Conservation (phyloP, 92 coral and sea anemone species). For the Umimayanthus chanpuru region DNA sequence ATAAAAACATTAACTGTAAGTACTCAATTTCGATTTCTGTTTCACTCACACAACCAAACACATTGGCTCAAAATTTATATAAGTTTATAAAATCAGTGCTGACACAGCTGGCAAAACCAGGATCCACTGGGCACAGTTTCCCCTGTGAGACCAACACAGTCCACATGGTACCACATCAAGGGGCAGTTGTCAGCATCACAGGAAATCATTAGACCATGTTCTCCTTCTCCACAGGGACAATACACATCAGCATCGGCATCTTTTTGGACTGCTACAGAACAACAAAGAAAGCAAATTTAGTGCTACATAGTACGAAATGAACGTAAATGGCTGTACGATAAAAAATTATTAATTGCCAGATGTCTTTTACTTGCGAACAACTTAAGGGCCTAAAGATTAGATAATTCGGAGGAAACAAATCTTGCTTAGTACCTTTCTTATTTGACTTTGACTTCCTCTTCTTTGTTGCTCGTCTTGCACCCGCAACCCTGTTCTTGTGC, state of each 20-base stretch:
- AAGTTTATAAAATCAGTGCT: conserved; percentile 10
- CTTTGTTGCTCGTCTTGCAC: too few relatives aligned
- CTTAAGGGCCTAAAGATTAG: not conserved
- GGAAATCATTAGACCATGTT: conserved; percentile 39
- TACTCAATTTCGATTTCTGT: not conserved
- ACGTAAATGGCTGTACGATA: too few relatives aligned
- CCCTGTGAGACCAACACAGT: conserved; percentile 16
- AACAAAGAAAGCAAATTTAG: not conserved
- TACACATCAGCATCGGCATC: conserved; percentile 7
- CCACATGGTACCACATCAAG: conserved; percentile 25
- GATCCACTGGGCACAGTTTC: conserved; percentile 21
- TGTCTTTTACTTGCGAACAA: not conserved
- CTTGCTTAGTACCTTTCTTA: not conserved
- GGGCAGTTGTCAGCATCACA: conserved; percentile 21
- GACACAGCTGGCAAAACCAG: conserved; percentile 18
- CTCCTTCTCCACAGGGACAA: conserved; percentile 48
- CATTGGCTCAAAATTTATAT: not conserved
- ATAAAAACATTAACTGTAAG: too few relatives aligned
- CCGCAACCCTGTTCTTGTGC: too few relatives aligned
- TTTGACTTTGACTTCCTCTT: too few relatives aligned
- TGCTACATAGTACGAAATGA: not conserved
- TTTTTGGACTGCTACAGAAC: conserved; percentile 9
- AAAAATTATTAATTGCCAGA: too few relatives aligned
- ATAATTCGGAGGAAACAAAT: not conserved
- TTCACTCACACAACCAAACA: conserved; percentile 15